phyloP scores from a whole-genome alignment of 1,140 invertebrate species.

The Polyergus mexicanus region DNA sequence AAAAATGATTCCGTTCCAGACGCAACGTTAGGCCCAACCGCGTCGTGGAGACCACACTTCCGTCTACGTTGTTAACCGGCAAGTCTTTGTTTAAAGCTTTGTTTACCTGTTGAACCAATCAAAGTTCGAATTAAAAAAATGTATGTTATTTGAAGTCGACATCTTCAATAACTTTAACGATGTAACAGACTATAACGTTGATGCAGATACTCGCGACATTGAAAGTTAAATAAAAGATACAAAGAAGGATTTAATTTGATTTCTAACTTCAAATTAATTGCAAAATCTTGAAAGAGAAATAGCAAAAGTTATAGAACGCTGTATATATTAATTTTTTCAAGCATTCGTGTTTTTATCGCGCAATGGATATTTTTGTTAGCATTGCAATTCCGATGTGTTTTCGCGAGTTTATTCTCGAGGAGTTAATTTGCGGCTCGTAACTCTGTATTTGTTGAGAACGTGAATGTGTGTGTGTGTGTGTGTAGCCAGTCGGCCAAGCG shows the following conservation, averaged over 20 bases:
- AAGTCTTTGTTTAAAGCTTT: constrained; percentile 74
- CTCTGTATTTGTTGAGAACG: constrained; percentile 35
- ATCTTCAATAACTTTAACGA: constrained; percentile 36
- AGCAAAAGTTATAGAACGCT: neutral
- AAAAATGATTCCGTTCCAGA: constrained; percentile 81
- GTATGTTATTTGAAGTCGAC: neutral
- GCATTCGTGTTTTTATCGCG: neutral
- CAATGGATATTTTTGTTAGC: neutral
- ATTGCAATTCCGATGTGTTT: neutral
- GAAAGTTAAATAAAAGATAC: neutral
- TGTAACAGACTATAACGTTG: neutral
- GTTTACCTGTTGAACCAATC: constrained; percentile 73
- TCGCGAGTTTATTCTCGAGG: constrained; percentile 35
- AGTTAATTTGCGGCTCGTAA: constrained; percentile 46
- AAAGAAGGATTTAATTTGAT: neutral
- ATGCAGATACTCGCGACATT: neutral
- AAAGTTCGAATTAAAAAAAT: neutral
- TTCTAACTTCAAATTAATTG: constrained; percentile 17
- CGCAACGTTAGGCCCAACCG: constrained; percentile 75
- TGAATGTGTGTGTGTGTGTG: constrained; percentile 1
- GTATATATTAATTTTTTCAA: constrained; percentile 9
- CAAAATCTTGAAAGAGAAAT: neutral
- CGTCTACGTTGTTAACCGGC: constrained; percentile 67
- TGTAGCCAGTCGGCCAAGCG: neutral
- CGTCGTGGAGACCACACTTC: constrained; percentile 74